A percentile compares a stretch with the other conserved stretches of the same genome.
phyloP scores from a whole-genome alignment of 1,140 invertebrate species.

The Grapholita molesta region DNA sequence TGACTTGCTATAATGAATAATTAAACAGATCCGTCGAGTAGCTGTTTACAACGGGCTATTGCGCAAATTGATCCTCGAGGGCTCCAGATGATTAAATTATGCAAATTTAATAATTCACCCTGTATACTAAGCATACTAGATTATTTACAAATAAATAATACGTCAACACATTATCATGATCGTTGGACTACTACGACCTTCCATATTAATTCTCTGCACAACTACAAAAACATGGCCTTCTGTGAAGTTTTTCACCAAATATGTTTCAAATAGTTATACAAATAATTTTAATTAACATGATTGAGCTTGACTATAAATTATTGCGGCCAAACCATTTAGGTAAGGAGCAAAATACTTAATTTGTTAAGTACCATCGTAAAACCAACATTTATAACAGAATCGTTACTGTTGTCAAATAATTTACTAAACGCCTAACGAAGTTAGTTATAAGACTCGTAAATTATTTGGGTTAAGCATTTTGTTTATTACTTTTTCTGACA shows the following conservation, averaged over 20 bases:
- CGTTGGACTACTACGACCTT: too few species aligned
- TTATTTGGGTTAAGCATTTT: not conserved
- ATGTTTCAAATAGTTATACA: too few species aligned
- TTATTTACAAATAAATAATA: not conserved
- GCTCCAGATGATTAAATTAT: not conserved
- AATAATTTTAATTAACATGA: too few species aligned
- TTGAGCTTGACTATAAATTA: too few species aligned
- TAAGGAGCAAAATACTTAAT: not conserved
- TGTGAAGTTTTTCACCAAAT: too few species aligned
- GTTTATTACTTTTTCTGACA: not conserved
- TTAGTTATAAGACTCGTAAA: not conserved
- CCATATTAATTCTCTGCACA: too few species aligned
- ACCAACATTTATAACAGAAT: not conserved
- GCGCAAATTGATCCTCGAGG: not conserved
- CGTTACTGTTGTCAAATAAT: not conserved
- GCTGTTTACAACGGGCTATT: not conserved
- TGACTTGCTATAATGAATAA: too few species aligned
- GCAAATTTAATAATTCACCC: not conserved
- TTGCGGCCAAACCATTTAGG: too few species aligned
- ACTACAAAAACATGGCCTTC: too few species aligned
- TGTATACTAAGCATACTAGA: not conserved
- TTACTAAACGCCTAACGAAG: not conserved
- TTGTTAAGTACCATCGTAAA: not conserved
- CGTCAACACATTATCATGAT: too few species aligned
- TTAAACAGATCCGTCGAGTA: not conserved